Conservation (phyloP, 2,888 invertebrate genomes). For the Tetramorium bicarinatum region DNA sequence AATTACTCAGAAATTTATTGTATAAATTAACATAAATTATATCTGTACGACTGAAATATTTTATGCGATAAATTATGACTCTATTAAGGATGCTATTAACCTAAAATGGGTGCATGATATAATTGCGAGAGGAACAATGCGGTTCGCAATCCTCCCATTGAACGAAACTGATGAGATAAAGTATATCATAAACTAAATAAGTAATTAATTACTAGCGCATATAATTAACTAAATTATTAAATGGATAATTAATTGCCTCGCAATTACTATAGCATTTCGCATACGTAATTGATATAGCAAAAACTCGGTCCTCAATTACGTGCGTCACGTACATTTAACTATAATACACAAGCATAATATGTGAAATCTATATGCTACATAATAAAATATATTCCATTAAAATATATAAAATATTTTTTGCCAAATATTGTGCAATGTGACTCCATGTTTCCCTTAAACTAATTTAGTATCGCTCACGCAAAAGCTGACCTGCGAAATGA, state of each 20-base stretch:
- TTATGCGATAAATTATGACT: conserved; percentile 31
- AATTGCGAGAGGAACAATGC: conserved; percentile 18
- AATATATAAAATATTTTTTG: not conserved
- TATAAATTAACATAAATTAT: conserved; percentile 23
- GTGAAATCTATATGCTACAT: not conserved
- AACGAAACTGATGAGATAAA: conserved; percentile 21
- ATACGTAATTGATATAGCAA: conserved; percentile 23
- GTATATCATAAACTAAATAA: conserved; percentile 40
- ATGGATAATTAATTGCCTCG: conserved; percentile 43
- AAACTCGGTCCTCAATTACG: conserved; percentile 23
- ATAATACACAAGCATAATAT: not conserved
- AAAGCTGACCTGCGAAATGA: conserved; percentile 25
- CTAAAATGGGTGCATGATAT: not conserved
- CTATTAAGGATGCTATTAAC: conserved; percentile 31
- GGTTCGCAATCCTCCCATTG: not conserved
- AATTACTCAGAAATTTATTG: conserved; percentile 18
- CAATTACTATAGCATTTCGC: not conserved
- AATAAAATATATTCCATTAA: not conserved
- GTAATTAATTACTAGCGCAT: conserved; percentile 47
- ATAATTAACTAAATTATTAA: conserved; percentile 46
- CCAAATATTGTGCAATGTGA: not conserved
- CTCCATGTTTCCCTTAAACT: conserved; percentile 14
- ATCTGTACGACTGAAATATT: conserved; percentile 17
- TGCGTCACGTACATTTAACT: not conserved
- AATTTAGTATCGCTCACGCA: not conserved